Evolutionary conservation across 2,797 vertebrate species (phyloP).

Genomic region (Myotis findleyi): DNA sequence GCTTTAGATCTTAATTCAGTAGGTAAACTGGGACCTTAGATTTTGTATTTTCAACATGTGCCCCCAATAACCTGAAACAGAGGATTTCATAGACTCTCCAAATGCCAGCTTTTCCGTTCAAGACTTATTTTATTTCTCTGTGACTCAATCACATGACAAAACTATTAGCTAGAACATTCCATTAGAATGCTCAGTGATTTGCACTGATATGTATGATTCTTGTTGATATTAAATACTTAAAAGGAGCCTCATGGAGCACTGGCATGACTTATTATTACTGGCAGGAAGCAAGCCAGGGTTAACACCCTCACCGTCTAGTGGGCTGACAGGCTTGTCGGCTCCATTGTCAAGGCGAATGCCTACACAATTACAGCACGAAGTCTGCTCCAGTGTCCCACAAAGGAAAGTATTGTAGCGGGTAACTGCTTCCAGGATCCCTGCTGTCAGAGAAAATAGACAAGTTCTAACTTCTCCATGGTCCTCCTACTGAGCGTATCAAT

Average conservation of each 20-base stretch:
- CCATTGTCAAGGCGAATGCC: slow-evolving; percentile 56
- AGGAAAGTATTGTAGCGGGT: slow-evolving; percentile 67
- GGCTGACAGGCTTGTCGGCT: slow-evolving; percentile 44
- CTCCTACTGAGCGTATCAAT: not conserved
- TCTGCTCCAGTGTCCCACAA: slow-evolving; percentile 51
- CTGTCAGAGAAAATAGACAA: slow-evolving; percentile 75
- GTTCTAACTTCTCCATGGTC: not conserved
- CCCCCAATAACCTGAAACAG: not conserved
- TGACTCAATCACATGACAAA: slow-evolving; percentile 14
- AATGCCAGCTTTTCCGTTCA: not conserved
- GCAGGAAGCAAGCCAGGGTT: slow-evolving; percentile 27
- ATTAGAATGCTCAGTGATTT: slow-evolving; percentile 32
- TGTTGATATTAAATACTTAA: slow-evolving; percentile 9
- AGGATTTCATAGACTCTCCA: not conserved
- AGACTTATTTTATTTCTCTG: slow-evolving; percentile 42
- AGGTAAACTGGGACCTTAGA: not conserved
- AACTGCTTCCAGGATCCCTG: slow-evolving; percentile 67
- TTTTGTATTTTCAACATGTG: not conserved
- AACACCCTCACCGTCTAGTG: not conserved
- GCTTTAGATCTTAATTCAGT: not conserved
- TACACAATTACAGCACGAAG: slow-evolving; percentile 57
- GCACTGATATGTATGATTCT: not conserved
- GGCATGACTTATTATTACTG: not conserved
- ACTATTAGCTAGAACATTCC: slow-evolving; percentile 12
- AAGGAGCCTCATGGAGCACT: not conserved